Base-by-base conservation (phyloP, 2,888 invertebrate genomes). In the Drosophila buzzatii region DNA sequence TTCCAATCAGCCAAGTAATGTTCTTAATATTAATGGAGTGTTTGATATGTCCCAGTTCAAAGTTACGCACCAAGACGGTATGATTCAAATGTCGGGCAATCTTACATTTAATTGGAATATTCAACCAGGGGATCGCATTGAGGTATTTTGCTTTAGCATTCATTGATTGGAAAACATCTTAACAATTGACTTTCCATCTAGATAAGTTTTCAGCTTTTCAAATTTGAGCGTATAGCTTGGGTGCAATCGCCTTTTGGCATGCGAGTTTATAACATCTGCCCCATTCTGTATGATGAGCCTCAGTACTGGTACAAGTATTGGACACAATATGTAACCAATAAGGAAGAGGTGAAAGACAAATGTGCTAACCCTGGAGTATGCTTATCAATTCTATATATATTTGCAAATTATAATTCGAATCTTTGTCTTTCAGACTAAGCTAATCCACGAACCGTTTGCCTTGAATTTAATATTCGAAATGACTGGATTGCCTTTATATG, bases 181-280 rank as follows among this genome's bases (percentile, higher is more conserved):
- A 7, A 4, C 12, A 7, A 20, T 33, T n/a, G 4, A 44, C 0
- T 12, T 31, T 20, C 37, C 4, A 14, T 23, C 14, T 23, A 20
- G 45, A 3, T 12, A 7, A 45, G 1, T 0, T 62, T 0, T 9
- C 3, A 7, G 7, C 0, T 55, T 2, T 42, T 7, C 14, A 61
- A 45, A 1, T 64, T 53, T 41, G 61, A 78, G 14, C 55, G 78
- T 14, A 53, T 66, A 5, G 2, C 7, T 2, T 47, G 45, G 45
- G 0, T 23, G 9, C 23, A 27, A 16, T 27, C 23, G 27, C 45
- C 23, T 9, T 47, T 27, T 8, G 16, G 47, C 16, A 3, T 27
- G 3, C 27, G 9, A 12, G 16, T 47, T 16, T 2, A 4, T 47
- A 9, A 47, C 27, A 9, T 4, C 4, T 47, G 23, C n/a, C 7